Base-by-base conservation (phyloP, 2,113 vertebrate species). In the Triplophysa dalaica region DNA sequence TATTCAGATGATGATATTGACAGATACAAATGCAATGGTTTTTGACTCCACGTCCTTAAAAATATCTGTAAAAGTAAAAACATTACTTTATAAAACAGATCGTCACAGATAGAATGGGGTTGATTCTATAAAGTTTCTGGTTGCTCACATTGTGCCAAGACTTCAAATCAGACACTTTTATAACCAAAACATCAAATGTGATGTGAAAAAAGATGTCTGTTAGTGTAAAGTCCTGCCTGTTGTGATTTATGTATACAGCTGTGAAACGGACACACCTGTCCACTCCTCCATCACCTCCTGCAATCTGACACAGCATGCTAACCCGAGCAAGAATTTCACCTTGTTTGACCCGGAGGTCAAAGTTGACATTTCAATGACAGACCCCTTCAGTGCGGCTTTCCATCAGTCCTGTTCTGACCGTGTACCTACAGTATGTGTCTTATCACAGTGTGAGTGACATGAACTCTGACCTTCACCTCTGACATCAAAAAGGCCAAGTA, bases 181-280 rank as follows among this genome's bases (percentile, higher is more conserved):
- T 4, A 29, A 38, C 6, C 33, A 86, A 62, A 80, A 84, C 85
- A 87, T 76, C 80, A 83, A 81, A 82, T 88, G 19, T 73, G 41
- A 77, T 29, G 2, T 74, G 61, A 77, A 56, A 22, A 43, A 60
- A 7, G 67, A 54, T 24, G 38, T 38, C 61, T 16, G 8, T 16
- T 26, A 72, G 63, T 79, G 50, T 60, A 73, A 83, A 85, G 86
- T 79, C 85, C 86, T 70, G 50, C 77, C 4, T 54, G 56, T 58
- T 62, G 8, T 90, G 89, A 91, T 91, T 90, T 89, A 91, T 89
- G 82, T 82, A 85, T 87, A 83, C 88, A 90, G 81, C 87, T 87
- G 87, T 84, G 82, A 64, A 78, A 75, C 85, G 85, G 81, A 87
- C 81, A 89, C 89, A 91, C 89, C 88, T 91, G 90, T 90, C 86